Base-by-base conservation (phyloP, 2,888 invertebrate species). In the Hetaerina titia region DNA sequence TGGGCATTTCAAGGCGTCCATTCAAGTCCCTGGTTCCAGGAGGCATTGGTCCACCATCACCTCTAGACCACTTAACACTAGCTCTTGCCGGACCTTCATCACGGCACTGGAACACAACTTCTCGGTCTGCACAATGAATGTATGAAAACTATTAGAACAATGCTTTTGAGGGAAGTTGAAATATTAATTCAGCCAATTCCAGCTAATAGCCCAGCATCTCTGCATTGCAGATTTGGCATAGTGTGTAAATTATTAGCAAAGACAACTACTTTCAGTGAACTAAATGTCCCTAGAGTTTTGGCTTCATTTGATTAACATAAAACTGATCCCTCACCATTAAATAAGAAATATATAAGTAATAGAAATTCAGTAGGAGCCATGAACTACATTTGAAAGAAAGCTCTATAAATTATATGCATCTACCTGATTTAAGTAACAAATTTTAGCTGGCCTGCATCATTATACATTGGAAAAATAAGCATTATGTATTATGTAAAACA, bases 31-130 rank as follows among this genome's bases (percentile, higher is more conserved):
- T 97, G n/a, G 98, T 98, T n/a, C 98, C 98, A 0, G 97, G 97
- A 63, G 99, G 99, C 94, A 99, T 96, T 0, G 98, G 98, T 95
- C 97, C 97, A 63, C 98, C 98, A 94, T 98, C 98, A 90, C 98
- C 98, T 95, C 98, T 97, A 0, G 97, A 96, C 98, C 98, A 99
- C 69, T 97, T 97, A 9, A 99, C 98, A 94, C 97, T 97, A 6
- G 98, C 98, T 95, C 99, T 97, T 0, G 97, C 96, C 0, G 97
- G 97, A n/a, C 99, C 98, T 97, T 99, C 99, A 96, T 99, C 99
- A 95, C 99, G 98, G 96, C 99, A 99, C 97, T 98, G 98, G 97
- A 99, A 98, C 69, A 99, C 98, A 81, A 99, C 99, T 97, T 99
- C 99, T 88, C 98, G 98, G 96, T 98, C 99, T 99, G 95, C 25